phyloP scores from a whole-genome alignment of 2,888 invertebrate species.

The Piscicola geometra region DNA sequence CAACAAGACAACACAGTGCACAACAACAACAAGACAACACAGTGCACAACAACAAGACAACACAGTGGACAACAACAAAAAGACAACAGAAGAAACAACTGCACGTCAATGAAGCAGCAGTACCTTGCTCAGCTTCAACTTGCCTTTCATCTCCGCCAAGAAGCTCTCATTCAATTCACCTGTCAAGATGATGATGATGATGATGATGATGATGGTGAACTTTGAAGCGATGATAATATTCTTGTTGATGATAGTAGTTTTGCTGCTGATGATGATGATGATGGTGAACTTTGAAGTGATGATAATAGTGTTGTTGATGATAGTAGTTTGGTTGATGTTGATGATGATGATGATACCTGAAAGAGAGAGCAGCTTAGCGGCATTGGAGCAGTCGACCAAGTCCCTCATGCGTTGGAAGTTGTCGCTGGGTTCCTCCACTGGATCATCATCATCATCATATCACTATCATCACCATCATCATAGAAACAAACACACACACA shows the following conservation, averaged over 20 bases:
- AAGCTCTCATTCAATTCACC: conserved; percentile 73
- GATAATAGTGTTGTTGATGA: neutral
- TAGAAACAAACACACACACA: too few relatives aligned
- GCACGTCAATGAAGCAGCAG: too few relatives aligned
- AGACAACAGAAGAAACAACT: too few relatives aligned
- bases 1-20: too few relatives aligned
- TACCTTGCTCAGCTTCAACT: conserved; percentile 66
- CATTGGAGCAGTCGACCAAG: conserved; percentile 68
- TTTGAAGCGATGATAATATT: too few relatives aligned
- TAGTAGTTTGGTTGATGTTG: neutral
- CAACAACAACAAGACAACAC: too few relatives aligned
- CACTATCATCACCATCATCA: conserved; percentile 24
- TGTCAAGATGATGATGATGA: conserved; percentile 59
- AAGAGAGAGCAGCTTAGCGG: neutral
- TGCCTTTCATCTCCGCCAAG: conserved; percentile 67
- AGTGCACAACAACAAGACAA: too few relatives aligned
- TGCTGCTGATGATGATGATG: neutral
- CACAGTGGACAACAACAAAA: too few relatives aligned
- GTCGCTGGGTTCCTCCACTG: conserved; percentile 79
- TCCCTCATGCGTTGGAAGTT: conserved; percentile 84
- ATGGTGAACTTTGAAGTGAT: neutral
- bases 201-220: neutral
- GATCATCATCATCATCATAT: conserved; percentile 22
- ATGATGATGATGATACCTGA: conserved; percentile 11
- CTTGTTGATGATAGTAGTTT: neutral